Base-by-base conservation (phyloP, 2,888 invertebrate species). In the Formica aserva region DNA sequence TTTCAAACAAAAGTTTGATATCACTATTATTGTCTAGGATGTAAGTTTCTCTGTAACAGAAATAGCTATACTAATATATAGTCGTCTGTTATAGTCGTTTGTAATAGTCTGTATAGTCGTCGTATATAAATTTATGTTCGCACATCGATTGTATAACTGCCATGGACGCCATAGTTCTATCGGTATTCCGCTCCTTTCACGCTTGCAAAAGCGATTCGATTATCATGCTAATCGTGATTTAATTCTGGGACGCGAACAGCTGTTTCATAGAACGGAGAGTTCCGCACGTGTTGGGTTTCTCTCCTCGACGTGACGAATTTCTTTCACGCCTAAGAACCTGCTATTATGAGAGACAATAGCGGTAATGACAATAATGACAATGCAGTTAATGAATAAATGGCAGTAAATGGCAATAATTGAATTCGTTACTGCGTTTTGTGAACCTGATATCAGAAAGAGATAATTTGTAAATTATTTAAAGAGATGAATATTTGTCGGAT, bases 181-280 rank as follows among this genome's bases (percentile, higher is more conserved):
- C 18, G n/a, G 38, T 55, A 76, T 77, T 66, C 55, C 52, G 11
- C 6, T 52, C n/a, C 48, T 35, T 18, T 71, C 62, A 65, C 22
- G 65, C 62, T 78, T 67, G 52, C 32, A 35, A 32, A 29, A 72
- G 22, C 11, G 26, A 11, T 65, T 35, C 41, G 85, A 82, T 86
- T 75, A 75, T 55, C 41, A 83, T 57, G 41, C 41, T 48, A 57
- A 76, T 84, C 41, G 72, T 52, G 67, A 84, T 82, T 82, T 35
- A 60, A 38, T 82, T 82, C 72, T 78, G 32, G 8, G 26, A 52
- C 8, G n/a, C 29, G 15, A 65, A 52, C 62, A 65, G 15, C 45
- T 80, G 62, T 69, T 65, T 22, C 35, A 35, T 15, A 57, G 35
- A 74, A 65, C 18, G 6, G 9, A 18, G 18, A 76, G 29, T 52